Conservation (phyloP, 2,113 vertebrate species). For the Hypomesus transpacificus region DNA sequence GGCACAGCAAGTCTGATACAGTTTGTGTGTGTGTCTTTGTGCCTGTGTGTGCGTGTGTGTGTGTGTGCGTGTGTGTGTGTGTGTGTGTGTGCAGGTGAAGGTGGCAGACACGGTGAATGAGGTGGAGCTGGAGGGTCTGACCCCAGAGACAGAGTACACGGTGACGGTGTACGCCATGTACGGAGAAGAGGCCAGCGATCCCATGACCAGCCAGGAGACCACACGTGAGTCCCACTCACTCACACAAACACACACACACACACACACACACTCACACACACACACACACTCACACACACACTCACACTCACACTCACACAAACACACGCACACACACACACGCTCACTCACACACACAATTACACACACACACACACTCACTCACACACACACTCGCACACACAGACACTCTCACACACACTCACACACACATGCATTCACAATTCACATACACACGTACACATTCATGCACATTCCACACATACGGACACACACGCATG, state of each 20-base stretch:
- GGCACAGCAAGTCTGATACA: constrained; percentile 3
- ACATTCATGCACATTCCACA: neutral
- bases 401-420: neutral
- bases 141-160: constrained; percentile 90
- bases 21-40: constrained; percentile 5
- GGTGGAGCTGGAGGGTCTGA: constrained; percentile 80
- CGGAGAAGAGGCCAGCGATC: constrained; percentile 96
- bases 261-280: neutral
- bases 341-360: neutral
- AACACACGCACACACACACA: too few species aligned
- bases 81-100: constrained; percentile 79
- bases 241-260: neutral
- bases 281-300: constrained; percentile 4
- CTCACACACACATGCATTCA: neutral
- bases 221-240: constrained; percentile 75
- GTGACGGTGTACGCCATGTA: constrained; percentile 96
- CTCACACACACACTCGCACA: neutral
- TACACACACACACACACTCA: neutral
- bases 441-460: neutral
- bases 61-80: constrained; percentile 9
- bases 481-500: neutral
- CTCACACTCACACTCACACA: too few species aligned
- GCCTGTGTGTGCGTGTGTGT: constrained; percentile 3
- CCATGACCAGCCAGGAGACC: constrained; percentile 89
- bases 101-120: constrained; percentile 79